Base-by-base conservation (phyloP, 2,888 invertebrate genomes). In the Meta bourneti region DNA sequence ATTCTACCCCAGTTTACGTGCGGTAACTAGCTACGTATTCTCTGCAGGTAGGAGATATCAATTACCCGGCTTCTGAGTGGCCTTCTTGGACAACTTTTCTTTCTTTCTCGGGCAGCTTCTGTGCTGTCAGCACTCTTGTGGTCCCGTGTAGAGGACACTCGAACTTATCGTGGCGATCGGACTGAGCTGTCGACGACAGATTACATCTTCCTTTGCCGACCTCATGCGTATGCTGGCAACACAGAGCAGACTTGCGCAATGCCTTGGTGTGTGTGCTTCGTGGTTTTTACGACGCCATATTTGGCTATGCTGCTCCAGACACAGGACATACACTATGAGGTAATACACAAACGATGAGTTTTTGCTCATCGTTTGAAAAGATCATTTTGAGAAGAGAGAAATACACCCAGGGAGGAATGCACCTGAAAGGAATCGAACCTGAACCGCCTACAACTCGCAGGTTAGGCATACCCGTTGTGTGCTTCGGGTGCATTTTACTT, bases 111-210 rank as follows among this genome's bases (percentile, higher is more conserved):
- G 61, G 8, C 16, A 61, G 61, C 61, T 61, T 61, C 61, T 61
- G 83, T 79, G 88, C 78, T 85, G 90, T 90, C 90, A 52, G 79
- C 90, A 85, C 90, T 80, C 90, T 85, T 90, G 90, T 90, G 51
- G 16, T 81, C 90, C 75, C 90, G 80, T 90, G 90, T 90, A 61
- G 16, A 61, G 48, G 90, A 85, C 85, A 85, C 85, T 85, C 74
- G 72, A 70, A 80, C 85, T 90, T 90, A 85, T 90, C 85, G 74
- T 71, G 0, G 81, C 19, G 81, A 90, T 90, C 90, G 75, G 71
- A 75, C 83, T n/a, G n/a, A 54, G 77, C 77, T n/a, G 70, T 89
- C 61, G 61, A 61, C 61, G 8, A 16, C 61, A 61, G 61, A 61
- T 61, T 61, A 61, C 7, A 61, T 61, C 61, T 61, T 16, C 16